A percentile compares a stretch with the other conserved stretches of the same genome.
phyloP scores from a whole-genome alignment of 2,113 vertebrate species.

The Tragulus kanchil region DNA sequence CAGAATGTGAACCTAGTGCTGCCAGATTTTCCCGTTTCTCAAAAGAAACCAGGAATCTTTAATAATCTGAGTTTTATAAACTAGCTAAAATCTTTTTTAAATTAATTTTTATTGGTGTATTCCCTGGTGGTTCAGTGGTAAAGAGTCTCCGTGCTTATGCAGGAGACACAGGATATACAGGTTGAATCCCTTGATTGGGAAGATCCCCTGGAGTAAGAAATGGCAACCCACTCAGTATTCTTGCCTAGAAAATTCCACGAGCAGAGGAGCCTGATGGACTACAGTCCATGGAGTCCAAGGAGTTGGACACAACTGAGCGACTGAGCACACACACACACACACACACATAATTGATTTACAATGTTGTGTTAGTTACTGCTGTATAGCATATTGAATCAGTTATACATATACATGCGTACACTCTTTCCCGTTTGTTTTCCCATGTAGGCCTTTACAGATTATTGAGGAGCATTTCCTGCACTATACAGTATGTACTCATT shows the following conservation, averaged over 20 bases:
- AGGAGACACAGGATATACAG: neutral
- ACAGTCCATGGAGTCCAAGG: neutral
- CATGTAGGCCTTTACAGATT: neutral
- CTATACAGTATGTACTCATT: neutral
- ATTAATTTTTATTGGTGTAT: neutral
- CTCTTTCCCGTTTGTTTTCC: neutral
- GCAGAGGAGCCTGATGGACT: neutral
- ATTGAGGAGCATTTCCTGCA: neutral
- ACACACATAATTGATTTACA: neutral
- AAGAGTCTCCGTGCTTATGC: neutral
- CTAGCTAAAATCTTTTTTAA: neutral
- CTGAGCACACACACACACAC: neutral
- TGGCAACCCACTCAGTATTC: neutral
- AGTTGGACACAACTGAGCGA: neutral
- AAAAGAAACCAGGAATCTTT: neutral
- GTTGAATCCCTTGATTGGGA: neutral
- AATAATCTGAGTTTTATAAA: slow-evolving; percentile 9
- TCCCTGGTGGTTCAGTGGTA: neutral
- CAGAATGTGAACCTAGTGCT: neutral
- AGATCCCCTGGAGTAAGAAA: neutral
- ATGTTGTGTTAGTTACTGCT: neutral
- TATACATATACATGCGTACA: neutral
- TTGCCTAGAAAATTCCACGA: neutral
- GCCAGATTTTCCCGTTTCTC: neutral
- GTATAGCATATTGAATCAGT: accelerated